These are phyloP conservation scores for Pseudopodoces humilis DNA, from an alignment of 2,113 vertebrate species.

Conservation along the genomic window DNA sequence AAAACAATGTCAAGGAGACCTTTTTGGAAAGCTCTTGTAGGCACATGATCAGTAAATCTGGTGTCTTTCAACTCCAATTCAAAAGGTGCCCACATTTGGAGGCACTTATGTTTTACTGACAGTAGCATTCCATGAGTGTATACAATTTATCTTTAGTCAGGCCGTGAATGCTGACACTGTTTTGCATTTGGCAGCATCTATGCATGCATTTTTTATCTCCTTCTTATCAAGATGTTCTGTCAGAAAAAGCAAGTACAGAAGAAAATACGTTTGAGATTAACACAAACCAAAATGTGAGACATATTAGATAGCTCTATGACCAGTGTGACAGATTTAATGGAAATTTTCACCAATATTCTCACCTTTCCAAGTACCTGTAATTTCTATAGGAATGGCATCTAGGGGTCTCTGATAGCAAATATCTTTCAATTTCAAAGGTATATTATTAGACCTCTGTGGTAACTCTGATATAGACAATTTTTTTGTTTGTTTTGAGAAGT, in stretches of 20 bases:
- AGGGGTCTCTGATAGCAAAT: not conserved
- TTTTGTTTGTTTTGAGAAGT: not conserved
- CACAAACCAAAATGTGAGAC: not conserved
- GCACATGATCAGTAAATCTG: not conserved
- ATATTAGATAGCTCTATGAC: not conserved
- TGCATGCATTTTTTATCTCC: not conserved
- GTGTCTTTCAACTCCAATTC: not conserved
- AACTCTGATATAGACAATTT: not conserved
- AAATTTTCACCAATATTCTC: not conserved
- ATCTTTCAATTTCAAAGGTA: not conserved
- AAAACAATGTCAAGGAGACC: not conserved
- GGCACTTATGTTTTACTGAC: not conserved
- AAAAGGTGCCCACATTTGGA: not conserved
- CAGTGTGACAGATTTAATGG: not conserved
- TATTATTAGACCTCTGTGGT: not conserved
- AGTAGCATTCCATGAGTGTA: accelerated
- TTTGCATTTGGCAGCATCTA: not conserved
- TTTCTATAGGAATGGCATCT: not conserved
- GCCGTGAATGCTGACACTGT: not conserved
- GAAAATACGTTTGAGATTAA: not conserved
- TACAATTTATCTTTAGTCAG: not conserved
- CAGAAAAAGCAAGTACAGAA: not conserved
- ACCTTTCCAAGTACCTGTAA: not conserved
- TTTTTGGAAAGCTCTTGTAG: not conserved
- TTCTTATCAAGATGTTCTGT: not conserved